Percentiles rank a stretch among this genome's conserved stretches.
phyloP scores from a whole-genome alignment of 92 coral and sea anemone species.

The Nematostella vectensis region DNA sequence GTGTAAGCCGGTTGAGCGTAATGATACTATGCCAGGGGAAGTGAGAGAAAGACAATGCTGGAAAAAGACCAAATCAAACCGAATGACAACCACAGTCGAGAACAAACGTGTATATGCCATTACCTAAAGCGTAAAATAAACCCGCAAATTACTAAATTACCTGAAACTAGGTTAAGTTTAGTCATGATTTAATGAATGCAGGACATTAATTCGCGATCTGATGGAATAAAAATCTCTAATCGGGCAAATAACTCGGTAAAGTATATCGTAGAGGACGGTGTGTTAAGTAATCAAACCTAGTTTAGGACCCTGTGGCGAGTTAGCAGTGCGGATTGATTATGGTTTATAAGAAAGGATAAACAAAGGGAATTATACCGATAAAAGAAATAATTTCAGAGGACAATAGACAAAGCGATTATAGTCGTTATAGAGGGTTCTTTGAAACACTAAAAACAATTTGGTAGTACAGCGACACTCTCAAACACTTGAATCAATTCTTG shows the following conservation, averaged over 20 bases:
- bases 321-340: constrained; percentile 9
- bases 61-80: constrained; percentile 44
- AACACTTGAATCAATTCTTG: too few species aligned
- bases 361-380: constrained; percentile 43
- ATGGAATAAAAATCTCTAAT: too few species aligned
- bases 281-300: neutral
- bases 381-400: constrained; percentile 34
- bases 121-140: too few species aligned
- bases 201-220: too few species aligned
- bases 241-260: too few species aligned
- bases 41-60: constrained; percentile 40
- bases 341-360: constrained; percentile 25
- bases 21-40: neutral
- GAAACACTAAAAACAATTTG: too few species aligned
- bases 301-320: neutral
- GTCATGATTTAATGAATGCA: too few species aligned
- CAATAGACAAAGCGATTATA: constrained; percentile 39
- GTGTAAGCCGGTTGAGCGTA: too few species aligned
- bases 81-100: constrained; percentile 7
- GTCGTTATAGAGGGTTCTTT: constrained; percentile 5
- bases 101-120: neutral
- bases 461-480: too few species aligned
- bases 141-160: too few species aligned
- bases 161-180: too few species aligned
- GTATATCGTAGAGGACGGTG: too few species aligned